Conservation (phyloP, 2,797 vertebrate genomes). For the Moxostoma hubbsi region DNA sequence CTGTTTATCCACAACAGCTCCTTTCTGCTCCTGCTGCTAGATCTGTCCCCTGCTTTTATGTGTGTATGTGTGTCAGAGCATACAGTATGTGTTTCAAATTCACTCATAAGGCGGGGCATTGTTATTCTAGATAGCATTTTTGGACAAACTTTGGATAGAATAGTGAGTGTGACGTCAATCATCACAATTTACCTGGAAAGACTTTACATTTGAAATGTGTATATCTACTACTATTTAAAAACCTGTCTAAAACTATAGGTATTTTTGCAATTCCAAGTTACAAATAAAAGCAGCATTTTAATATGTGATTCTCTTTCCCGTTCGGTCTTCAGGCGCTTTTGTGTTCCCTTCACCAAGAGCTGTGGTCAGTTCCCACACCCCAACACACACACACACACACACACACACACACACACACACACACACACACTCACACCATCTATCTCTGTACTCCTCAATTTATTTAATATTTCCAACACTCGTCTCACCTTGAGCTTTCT, state of each 20-base stretch:
- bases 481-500: conserved; percentile 74
- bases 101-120: neutral
- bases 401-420: too few relatives aligned
- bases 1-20: conserved; percentile 44
- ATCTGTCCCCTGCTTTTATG: neutral
- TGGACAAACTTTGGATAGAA: too few relatives aligned
- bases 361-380: conserved; percentile 37
- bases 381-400: conserved; percentile 11
- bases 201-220: too few relatives aligned
- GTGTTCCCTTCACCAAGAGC: conserved; percentile 1
- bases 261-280: too few relatives aligned
- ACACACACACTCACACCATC: conserved; percentile 34
- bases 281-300: too few relatives aligned
- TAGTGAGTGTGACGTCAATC: too few relatives aligned
- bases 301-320: neutral
- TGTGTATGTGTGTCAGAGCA: neutral
- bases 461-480: conserved; percentile 69
- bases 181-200: too few relatives aligned
- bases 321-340: neutral
- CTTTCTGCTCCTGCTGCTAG: conserved; percentile 35
- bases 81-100: neutral
- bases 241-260: too few relatives aligned
- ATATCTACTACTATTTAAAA: too few relatives aligned
- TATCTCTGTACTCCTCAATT: conserved; percentile 41
- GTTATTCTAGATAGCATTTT: too few relatives aligned